Evolutionary conservation across 2,113 vertebrate genomes (phyloP).

Genomic region (Hyperopisus bebe): DNA sequence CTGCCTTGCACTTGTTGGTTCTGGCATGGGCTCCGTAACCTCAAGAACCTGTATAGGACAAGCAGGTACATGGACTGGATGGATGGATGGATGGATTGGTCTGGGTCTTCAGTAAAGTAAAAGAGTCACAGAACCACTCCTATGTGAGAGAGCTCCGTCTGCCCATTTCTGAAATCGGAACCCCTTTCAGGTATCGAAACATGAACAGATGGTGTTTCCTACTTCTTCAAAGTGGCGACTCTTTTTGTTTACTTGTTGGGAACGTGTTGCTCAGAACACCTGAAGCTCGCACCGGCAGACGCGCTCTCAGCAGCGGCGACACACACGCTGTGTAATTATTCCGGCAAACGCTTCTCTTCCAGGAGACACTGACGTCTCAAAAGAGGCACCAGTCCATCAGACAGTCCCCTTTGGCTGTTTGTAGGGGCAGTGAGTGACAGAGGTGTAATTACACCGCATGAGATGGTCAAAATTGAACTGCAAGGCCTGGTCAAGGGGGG

Average conservation of each 20-base stretch:
- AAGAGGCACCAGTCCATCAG: neutral
- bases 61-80: neutral
- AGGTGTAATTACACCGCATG: constrained; percentile 22
- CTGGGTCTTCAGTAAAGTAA: neutral
- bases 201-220: constrained; percentile 1
- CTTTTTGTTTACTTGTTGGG: constrained; percentile 3
- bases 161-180: neutral
- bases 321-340: neutral
- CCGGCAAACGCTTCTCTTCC: neutral
- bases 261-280: neutral
- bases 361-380: neutral
- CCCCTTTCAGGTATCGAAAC: neutral
- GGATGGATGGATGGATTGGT: neutral
- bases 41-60: neutral
- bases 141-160: neutral
- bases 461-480: constrained; percentile 24
- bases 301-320: neutral
- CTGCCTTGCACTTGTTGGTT: neutral
- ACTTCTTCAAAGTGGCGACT: neutral
- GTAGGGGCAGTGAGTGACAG: neutral
- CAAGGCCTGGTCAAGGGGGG: neutral
- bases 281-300: neutral
- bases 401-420: neutral
- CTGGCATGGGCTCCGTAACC: neutral
- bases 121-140: neutral